Evolutionary conservation across 2,888 invertebrate species (phyloP).

Genomic region (Chorisops tibialis): DNA sequence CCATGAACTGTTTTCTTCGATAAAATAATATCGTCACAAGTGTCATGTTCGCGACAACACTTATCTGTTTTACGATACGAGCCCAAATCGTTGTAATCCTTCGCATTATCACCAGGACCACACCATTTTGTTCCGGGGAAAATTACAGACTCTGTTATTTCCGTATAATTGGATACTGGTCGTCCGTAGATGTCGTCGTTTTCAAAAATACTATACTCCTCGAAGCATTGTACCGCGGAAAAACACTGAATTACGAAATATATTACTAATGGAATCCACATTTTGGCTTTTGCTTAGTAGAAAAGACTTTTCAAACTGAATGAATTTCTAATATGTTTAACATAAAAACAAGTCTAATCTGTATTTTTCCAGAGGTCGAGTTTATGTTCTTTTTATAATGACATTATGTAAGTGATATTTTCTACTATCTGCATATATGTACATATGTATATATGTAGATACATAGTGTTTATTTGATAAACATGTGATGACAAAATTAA

Average conservation of each 20-base stretch:
- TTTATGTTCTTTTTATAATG: too few species aligned
- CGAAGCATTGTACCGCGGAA: slow-evolving; percentile 3
- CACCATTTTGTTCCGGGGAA: slow-evolving; percentile 86
- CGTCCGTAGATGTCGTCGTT: slow-evolving; percentile 48
- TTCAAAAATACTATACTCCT: slow-evolving; percentile 48
- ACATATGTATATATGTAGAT: too few species aligned
- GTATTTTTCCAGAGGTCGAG: too few species aligned
- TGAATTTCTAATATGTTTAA: too few species aligned
- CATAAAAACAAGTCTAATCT: too few species aligned
- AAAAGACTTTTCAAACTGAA: too few species aligned
- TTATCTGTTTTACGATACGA: slow-evolving; percentile 75
- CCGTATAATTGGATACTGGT: slow-evolving; percentile 34
- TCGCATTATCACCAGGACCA: slow-evolving; percentile 79
- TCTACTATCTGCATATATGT: too few species aligned
- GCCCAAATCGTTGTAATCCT: slow-evolving; percentile 75
- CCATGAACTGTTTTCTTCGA: slow-evolving; percentile 40
- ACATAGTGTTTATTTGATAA: too few species aligned
- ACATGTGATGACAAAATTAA: too few species aligned
- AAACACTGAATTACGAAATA: neutral
- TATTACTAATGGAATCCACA: too few species aligned
- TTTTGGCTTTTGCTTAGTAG: too few species aligned
- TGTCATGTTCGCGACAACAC: slow-evolving; percentile 84
- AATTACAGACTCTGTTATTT: slow-evolving; percentile 37
- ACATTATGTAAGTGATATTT: too few species aligned
- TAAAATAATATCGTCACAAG: slow-evolving; percentile 48